Evolutionary conservation across 2,113 vertebrate species (phyloP), one percentile per base, ranked within the genome.

Genomic region (Pandion haliaetus): DNA sequence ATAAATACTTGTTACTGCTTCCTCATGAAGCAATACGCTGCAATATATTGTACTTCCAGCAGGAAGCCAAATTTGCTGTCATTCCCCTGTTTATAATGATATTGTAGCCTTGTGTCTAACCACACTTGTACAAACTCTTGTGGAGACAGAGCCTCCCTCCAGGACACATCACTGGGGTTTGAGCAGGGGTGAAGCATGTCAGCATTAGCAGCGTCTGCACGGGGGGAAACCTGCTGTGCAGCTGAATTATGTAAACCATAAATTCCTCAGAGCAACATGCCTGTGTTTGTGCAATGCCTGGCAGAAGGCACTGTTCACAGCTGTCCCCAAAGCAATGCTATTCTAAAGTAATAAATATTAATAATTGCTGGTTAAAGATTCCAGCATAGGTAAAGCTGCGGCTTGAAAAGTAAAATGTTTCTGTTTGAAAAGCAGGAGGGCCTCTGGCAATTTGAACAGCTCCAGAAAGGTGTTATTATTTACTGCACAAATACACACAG

Each of bases 261-360:
- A 76, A 86, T 74, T 88, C 85, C 88, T 90, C 79, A 69, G 87
- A 90, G 92, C 6, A 1, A 65, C 0, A 0, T 42, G 87, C 62
- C 54, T 42, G 78, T 67, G 87, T 82, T 50, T 91, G 65, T 58
- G 76, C 85, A 85, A 14, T 25, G 87, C 82, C 84, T 94, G 70
- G 82, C 71, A 90, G 93, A 95, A 96, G 73, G 69, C 77, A 63
- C 63, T 66, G 70, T 61, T 95, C 70, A 45, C 12, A 36, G 87
- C 79, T 15, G 3, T 86, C 42, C 90, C 82, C 82, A 95, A 85
- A 92, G 93, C 32, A 84, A 50, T 28, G 62, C 34, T 0, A 0
- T 74, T 94, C 86, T 67, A 63, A 91, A 54, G 81, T 74, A 91
- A 95, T 95, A 96, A 94, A 97, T 95, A 97, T 95, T 93, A 96